A percentile compares a stretch with the other conserved stretches of the same genome.
phyloP scores from a whole-genome alignment of 23 tunicate genomes.

The Trididemnum nubilum region DNA sequence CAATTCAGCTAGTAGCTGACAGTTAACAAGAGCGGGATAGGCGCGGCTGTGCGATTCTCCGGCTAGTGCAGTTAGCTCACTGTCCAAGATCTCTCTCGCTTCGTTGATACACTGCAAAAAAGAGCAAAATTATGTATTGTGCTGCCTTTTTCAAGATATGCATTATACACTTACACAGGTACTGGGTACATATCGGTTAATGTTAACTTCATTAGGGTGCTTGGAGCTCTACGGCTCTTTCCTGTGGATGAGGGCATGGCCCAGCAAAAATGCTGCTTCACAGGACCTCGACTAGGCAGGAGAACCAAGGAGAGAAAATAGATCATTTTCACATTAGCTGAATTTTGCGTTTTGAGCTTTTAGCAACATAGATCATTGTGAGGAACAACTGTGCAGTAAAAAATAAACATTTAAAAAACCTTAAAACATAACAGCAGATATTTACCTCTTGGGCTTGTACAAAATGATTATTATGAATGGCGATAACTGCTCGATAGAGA shows the following conservation, averaged over 20 bases:
- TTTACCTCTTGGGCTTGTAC: slow-evolving; percentile 88
- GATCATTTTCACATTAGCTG: no score
- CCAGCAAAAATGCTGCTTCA: no score
- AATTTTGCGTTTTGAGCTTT: no score
- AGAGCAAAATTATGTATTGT: slow-evolving; percentile 36
- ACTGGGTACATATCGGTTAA: slow-evolving; percentile 54
- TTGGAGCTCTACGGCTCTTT: no score
- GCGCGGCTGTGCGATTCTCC: slow-evolving; percentile 93
- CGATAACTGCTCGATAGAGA: slow-evolving; percentile 89
- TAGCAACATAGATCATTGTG: no score
- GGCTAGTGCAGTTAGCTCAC: slow-evolving; percentile 85
- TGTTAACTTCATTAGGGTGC: neutral
- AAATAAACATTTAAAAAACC: no score
- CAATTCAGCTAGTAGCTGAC: slow-evolving; percentile 90
- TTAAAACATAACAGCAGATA: no score
- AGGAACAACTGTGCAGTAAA: no score
- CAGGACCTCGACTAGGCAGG: no score
- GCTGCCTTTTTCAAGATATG: slow-evolving; percentile 77
- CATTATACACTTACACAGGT: slow-evolving; percentile 65
- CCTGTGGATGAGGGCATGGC: no score
- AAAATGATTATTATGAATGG: slow-evolving; percentile 75
- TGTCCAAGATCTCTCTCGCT: slow-evolving; percentile 90
- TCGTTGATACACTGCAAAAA: slow-evolving; percentile 68
- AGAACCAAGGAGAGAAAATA: no score
- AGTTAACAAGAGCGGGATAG: slow-evolving; percentile 90